Conservation (phyloP, 2,113 vertebrate species). For the Callipepla californica region DNA sequence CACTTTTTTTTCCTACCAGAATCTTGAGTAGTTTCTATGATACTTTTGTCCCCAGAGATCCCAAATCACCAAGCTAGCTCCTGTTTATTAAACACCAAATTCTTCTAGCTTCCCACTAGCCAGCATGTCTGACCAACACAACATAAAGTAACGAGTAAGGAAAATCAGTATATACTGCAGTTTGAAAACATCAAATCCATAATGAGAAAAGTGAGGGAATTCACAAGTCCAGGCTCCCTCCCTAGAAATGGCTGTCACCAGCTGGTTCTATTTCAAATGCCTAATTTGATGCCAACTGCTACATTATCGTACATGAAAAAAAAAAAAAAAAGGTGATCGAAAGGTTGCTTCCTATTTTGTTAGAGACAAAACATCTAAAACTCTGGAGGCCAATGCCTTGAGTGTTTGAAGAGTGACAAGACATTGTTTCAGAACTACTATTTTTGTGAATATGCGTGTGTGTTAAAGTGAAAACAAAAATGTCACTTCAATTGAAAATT, state of each 20-base stretch:
- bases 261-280: constrained; percentile 26
- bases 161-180: background rate
- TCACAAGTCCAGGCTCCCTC: background rate
- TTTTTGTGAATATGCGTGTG: background rate
- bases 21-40: background rate
- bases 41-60: background rate
- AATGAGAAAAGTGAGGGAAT: constrained; percentile 23
- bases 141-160: background rate
- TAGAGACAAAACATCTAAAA: background rate
- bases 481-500: background rate
- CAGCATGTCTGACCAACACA: background rate
- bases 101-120: background rate
- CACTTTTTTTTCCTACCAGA: too few species aligned
- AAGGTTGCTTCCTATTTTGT: constrained; percentile 14
- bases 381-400: background rate
- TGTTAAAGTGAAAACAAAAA: background rate
- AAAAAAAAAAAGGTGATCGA: background rate
- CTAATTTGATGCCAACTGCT: background rate
- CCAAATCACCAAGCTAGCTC: background rate
- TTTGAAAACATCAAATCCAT: constrained; percentile 8
- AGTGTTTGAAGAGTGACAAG: constrained; percentile 1
- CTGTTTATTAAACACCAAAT: background rate
- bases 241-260: constrained; percentile 14
- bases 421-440: background rate
- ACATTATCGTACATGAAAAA: background rate